Percentiles rank a stretch among this genome's conserved stretches.
Evolutionary conservation across 2,888 invertebrate species (phyloP).

Genomic region (Galeopsomyia nigrocyanea): DNA sequence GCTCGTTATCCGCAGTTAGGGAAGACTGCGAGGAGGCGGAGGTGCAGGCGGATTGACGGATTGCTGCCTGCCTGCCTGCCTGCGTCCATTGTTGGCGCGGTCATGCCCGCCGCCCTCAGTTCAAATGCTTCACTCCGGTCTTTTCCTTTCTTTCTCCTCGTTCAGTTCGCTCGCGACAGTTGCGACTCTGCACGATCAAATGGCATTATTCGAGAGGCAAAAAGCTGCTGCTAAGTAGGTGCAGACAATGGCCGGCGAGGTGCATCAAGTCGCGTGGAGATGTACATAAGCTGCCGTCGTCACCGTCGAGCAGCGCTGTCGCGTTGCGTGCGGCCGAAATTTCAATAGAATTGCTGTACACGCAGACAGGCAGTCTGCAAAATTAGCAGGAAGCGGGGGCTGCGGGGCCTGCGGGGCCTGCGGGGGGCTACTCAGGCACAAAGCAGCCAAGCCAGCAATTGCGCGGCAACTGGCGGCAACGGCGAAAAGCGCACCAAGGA

Average conservation of each 20-base stretch:
- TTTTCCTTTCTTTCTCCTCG: constrained; percentile 31
- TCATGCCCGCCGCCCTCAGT: constrained; percentile 64
- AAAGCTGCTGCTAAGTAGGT: too few relatives aligned
- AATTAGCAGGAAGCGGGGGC: neutral
- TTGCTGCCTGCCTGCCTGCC: constrained; percentile 64
- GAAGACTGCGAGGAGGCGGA: constrained; percentile 55
- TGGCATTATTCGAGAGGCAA: constrained; percentile 3
- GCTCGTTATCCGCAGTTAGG: constrained; percentile 49
- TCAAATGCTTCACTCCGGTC: constrained; percentile 32
- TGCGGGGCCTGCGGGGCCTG: too few relatives aligned
- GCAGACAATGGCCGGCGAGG: too few relatives aligned
- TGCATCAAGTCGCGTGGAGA: too few relatives aligned
- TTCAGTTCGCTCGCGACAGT: neutral
- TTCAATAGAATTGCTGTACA: neutral
- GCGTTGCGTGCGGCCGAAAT: too few relatives aligned
- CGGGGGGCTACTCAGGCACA: too few relatives aligned
- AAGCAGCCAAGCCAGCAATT: too few relatives aligned
- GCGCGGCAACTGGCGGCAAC: too few relatives aligned
- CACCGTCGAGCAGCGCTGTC: too few relatives aligned
- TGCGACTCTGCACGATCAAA: too few relatives aligned
- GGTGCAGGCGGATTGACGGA: constrained; percentile 66
- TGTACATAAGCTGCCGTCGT: too few relatives aligned
- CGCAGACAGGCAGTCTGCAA: neutral
- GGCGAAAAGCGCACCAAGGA: constrained; percentile 37
- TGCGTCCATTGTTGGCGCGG: constrained; percentile 61